Evolutionary conservation across 2,113 vertebrate genomes (phyloP), one percentile per base, ranked within the genome.

Genomic region (Leptocoma aspasia): DNA sequence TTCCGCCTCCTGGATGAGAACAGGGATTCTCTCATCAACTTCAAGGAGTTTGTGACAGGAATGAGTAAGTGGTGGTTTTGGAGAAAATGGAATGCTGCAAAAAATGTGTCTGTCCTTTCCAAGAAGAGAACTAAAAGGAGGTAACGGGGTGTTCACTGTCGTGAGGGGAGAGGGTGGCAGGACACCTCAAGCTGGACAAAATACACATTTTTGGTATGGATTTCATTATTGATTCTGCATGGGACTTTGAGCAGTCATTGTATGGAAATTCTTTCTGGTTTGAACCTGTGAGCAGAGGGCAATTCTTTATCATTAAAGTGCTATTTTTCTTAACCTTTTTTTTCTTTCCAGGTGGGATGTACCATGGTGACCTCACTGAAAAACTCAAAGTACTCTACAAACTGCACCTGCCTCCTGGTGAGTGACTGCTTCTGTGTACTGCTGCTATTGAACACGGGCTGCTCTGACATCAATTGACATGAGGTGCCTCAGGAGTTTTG

Each of bases 311-410:
- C 24, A 39, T 35, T 78, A 24, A 53, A 88, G 5, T 66, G 47
- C 68, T 84, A 0, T 60, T 83, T 81, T 39, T 82, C n/a, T 77
- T 49, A 24, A 9, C 13, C 9, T 63, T 69, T 52, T 78, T 56
- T 61, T 84, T 22, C 20, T 60, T 78, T 9, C 11, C 95, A 99
- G 99, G 99, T 96, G 98, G 98, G 44, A 99, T 99, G 99, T 99
- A 99, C 97, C 99, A 99, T 9, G 99, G 99, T 27, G 99, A 99
- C 96, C 98, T 99, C 96, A 99, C 98, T 0, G 99, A 99, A 89
- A 99, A 99, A 96, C 98, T 99, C 65, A 99, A 99, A 96, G 97
- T 99, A 15, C 98, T 99, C 18, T 99, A 99, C 97, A 99, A 99
- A 96, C 98, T 99, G 31, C 99, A 99, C 94, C 96, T 99, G 56